Base-by-base conservation (phyloP, 2,888 invertebrate species). In the Meghimatium bilineatum region DNA sequence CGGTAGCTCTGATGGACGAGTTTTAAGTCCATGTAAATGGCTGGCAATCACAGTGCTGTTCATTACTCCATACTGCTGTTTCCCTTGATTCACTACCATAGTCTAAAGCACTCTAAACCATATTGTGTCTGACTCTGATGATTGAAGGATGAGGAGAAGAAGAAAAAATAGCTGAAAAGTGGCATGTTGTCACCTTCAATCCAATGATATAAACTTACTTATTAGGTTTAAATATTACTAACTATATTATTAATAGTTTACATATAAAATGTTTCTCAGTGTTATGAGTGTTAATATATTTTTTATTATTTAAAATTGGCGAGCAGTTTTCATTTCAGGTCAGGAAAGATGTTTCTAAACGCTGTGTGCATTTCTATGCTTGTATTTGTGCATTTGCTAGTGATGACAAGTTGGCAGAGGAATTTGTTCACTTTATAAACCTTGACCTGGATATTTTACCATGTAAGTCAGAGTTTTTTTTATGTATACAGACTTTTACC, bases 351-450 rank as follows among this genome's bases (percentile, higher is more conserved):
- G 84, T 86, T 14, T 86, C 86, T 52, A 91, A 90, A 86, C 86
- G 92, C 75, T 96, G 96, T 93, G 94, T 96, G 69, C 96, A 96
- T 93, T 96, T 95, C 93, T 96, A 96, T 92, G 95, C 96, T 17
- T 96, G 96, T 90, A 94, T 96, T 74, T 95, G 96, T 93, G 96
- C 96, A 69, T 95, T 96, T 93, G 95, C 95, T 44, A 95, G 96
- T 91, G 95, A 96, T 92, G 94, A 94, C 23, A 95, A 95, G 90
- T 94, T 95, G 84, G 91, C 94, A 12, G 94, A 95, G 87, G 96
- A 96, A 91, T 96, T 96, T 93, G 93, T 94, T 69, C 94, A 94
- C 90, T 95, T 95, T 88, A 94, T 95, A 60, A 85, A 82, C 69
- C 76, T 85, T 34, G 84, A 84, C 67, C 71, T 80, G 72, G 34